These are phyloP conservation scores for Heliconius ismenius DNA, from an alignment of 2,888 invertebrate genomes.

Conservation along the genomic window DNA sequence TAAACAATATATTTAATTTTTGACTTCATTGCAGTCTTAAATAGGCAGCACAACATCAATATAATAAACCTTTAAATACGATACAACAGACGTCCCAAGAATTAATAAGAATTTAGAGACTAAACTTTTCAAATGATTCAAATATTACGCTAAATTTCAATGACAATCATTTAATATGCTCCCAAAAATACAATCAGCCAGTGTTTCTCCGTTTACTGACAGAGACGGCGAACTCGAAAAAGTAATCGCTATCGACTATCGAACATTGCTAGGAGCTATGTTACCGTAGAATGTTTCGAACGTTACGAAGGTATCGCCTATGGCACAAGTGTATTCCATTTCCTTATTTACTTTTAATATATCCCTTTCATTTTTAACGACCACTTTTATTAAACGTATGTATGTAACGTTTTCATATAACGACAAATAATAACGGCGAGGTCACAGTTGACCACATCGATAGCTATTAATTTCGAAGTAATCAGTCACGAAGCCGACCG, in stretches of 20 bases:
- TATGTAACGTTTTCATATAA: neutral
- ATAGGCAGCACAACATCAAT: conserved; percentile 36
- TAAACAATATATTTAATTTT: neutral
- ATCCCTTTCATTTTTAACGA: neutral
- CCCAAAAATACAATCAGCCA: conserved; percentile 65
- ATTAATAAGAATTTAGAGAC: conserved; percentile 27
- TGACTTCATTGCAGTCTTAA: conserved; percentile 39
- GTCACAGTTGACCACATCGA: neutral
- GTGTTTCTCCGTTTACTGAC: neutral
- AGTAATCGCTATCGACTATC: conserved; percentile 1
- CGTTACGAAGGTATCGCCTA: neutral
- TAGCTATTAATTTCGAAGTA: neutral
- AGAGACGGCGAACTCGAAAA: conserved; percentile 64
- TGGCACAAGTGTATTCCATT: neutral
- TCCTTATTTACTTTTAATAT: neutral
- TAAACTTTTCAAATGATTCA: conserved; percentile 40
- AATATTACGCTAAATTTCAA: conserved; percentile 14
- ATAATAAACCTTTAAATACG: conserved; percentile 40
- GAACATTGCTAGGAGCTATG: neutral
- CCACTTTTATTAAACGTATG: neutral
- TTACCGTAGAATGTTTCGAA: neutral
- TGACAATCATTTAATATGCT: conserved; percentile 54
- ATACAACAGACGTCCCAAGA: conserved; percentile 35
- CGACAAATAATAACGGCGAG: conserved; percentile 11
- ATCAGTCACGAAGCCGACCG: conserved; percentile 26